A percentile compares a stretch with the other conserved stretches of the same genome.
phyloP scores from a whole-genome alignment of 2,888 invertebrate genomes.

The Nephrotoma appendiculata region DNA sequence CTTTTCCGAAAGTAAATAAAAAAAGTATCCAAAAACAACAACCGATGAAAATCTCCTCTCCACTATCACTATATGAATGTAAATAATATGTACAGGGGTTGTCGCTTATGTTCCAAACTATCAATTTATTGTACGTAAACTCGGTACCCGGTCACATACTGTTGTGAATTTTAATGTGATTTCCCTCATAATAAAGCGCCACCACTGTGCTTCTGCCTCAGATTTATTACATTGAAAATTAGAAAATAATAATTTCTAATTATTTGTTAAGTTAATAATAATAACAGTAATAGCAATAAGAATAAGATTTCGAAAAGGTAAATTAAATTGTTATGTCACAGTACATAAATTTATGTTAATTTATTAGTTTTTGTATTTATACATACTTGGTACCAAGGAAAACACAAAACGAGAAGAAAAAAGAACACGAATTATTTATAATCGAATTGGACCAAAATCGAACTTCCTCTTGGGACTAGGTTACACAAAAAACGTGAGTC shows the following conservation, averaged over 20 bases:
- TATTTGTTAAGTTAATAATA: background rate
- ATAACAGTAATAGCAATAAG: background rate
- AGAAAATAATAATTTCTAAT: background rate
- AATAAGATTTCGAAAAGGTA: background rate
- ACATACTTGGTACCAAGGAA: background rate
- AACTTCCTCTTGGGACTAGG: background rate
- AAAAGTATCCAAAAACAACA: background rate
- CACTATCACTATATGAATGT: background rate
- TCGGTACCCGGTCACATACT: background rate
- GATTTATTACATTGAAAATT: background rate
- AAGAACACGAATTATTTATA: background rate
- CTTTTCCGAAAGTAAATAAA: background rate
- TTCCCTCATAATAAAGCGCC: background rate
- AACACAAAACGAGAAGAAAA: background rate
- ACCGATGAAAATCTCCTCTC: background rate
- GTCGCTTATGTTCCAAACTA: background rate
- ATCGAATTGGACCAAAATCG: background rate
- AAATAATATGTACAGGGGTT: background rate
- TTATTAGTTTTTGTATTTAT: background rate
- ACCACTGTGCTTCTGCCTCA: background rate
- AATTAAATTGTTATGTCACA: background rate
- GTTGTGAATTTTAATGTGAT: background rate
- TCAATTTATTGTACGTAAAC: background rate
- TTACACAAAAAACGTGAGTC: background rate
- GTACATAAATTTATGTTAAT: background rate